Percentiles rank a stretch among this genome's conserved stretches.
These are phyloP conservation scores for Silurus meridionalis DNA, from an alignment of 2,113 vertebrate species.

Conservation along the genomic window DNA sequence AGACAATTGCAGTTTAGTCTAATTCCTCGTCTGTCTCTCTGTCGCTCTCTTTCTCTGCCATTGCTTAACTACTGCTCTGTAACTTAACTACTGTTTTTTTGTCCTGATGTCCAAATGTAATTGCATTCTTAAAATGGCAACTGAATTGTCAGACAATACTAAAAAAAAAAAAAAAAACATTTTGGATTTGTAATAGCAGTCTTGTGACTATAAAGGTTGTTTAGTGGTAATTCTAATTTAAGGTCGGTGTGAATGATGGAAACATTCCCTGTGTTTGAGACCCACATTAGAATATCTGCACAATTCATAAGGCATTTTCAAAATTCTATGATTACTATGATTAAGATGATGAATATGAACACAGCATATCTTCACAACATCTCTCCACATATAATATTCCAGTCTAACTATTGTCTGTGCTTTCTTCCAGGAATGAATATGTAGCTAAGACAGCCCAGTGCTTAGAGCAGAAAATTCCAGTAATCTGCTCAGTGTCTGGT, in stretches of 20 bases:
- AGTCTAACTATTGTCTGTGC: slow-evolving; percentile 60
- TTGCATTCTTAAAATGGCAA: neutral
- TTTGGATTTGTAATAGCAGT: neutral
- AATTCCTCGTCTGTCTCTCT: slow-evolving; percentile 40
- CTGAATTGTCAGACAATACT: too few species aligned
- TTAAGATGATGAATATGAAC: slow-evolving; percentile 21
- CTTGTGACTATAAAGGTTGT: neutral
- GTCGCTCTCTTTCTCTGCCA: slow-evolving; percentile 36
- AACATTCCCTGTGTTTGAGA: neutral
- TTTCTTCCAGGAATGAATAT: slow-evolving; percentile 65
- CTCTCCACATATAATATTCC: neutral
- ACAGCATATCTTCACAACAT: too few species aligned
- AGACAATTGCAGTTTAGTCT: slow-evolving; percentile 12
- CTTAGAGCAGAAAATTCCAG: slow-evolving; percentile 57
- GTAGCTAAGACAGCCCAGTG: slow-evolving; percentile 57
- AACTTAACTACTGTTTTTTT: slow-evolving; percentile 48
- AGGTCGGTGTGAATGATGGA: neutral
- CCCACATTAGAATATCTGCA: too few species aligned
- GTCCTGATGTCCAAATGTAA: neutral
- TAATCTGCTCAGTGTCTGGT: slow-evolving; percentile 65
- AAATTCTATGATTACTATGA: neutral
- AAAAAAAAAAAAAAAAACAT: neutral
- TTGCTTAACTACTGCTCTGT: slow-evolving; percentile 12
- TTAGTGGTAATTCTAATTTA: neutral
- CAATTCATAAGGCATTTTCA: neutral